phyloP scores from a whole-genome alignment of 1,140 invertebrate genomes.

The Drosophila pseudoobscura region DNA sequence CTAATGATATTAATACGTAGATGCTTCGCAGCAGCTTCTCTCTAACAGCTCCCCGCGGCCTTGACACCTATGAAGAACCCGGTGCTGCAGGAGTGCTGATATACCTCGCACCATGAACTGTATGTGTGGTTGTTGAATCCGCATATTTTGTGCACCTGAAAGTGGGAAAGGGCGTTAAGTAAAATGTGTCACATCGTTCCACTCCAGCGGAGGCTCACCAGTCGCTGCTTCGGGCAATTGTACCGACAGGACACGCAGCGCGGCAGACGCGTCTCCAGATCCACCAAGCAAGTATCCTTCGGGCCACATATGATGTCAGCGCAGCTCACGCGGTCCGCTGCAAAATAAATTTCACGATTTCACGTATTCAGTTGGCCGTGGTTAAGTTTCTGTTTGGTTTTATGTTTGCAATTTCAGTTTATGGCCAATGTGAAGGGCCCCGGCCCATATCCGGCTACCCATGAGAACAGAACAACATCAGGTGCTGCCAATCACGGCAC shows the following conservation, averaged over 20 bases:
- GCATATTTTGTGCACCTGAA: constrained; percentile 86
- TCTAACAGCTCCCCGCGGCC: constrained; percentile 85
- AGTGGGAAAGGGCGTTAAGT: constrained; percentile 17
- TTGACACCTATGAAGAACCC: constrained; percentile 91
- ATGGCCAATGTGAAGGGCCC: constrained; percentile 27
- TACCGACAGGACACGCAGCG: constrained; percentile 90
- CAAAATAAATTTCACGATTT: constrained; percentile 73
- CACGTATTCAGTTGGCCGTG: constrained; percentile 48
- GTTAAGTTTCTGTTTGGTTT: constrained; percentile 36
- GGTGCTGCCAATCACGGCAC: no score
- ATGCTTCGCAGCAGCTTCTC: constrained; percentile 30
- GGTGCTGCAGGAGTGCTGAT: constrained; percentile 91
- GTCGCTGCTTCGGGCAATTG: constrained; percentile 74
- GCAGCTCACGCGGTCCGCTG: constrained; percentile 88
- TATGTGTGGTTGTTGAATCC: constrained; percentile 93
- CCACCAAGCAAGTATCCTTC: constrained; percentile 90
- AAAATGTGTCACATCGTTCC: neutral
- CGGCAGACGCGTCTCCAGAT: constrained; percentile 88
- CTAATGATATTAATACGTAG: constrained; percentile 15
- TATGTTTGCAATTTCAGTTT: constrained; percentile 69
- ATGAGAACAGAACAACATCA: no score
- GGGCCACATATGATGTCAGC: constrained; percentile 88
- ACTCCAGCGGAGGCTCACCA: constrained; percentile 38
- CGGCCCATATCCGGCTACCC: constrained; percentile 14
- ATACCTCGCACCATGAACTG: constrained; percentile 93